These are phyloP conservation scores for Todiramphus chloris DNA, from an alignment of 2,113 vertebrate genomes.

Conservation along the genomic window DNA sequence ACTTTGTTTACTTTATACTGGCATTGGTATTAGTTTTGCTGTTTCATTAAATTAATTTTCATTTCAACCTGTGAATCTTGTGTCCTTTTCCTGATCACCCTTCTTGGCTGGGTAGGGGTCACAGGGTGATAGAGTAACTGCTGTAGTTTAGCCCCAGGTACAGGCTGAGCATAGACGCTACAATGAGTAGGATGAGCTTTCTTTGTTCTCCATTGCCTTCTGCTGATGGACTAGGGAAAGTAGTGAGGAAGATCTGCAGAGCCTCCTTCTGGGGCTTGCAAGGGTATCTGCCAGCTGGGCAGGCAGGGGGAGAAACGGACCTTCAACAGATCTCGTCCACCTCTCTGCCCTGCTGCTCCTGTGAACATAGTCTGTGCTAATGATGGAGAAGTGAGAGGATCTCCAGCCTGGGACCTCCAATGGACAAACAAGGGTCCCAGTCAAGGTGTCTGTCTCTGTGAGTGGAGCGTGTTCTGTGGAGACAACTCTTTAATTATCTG, in stretches of 20 bases:
- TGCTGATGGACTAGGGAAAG: not conserved
- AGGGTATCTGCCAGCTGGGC: not conserved
- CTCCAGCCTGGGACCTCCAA: not conserved
- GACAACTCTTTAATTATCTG: not conserved
- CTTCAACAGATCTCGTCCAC: not conserved
- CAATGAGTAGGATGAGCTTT: not conserved
- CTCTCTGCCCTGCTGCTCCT: not conserved
- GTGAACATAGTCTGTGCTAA: accelerated
- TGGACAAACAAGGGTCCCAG: not conserved
- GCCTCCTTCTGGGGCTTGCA: not conserved
- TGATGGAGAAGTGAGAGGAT: not conserved
- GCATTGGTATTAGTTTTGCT: not conserved
- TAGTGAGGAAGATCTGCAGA: not conserved
- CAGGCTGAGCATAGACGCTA: not conserved
- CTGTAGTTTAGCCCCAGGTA: not conserved
- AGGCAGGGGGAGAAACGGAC: not conserved
- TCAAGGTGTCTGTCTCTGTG: not conserved
- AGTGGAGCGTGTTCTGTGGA: not conserved
- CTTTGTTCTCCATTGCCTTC: accelerated
- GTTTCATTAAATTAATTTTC: not conserved
- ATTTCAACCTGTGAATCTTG: not conserved
- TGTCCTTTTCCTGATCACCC: not conserved
- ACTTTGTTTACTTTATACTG: not conserved
- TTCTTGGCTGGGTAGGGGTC: not conserved
- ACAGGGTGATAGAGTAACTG: not conserved